Percentiles rank a stretch among this genome's conserved stretches.
Conservation (phyloP, 2,797 vertebrate species). For the Hafferia zeledoni region DNA sequence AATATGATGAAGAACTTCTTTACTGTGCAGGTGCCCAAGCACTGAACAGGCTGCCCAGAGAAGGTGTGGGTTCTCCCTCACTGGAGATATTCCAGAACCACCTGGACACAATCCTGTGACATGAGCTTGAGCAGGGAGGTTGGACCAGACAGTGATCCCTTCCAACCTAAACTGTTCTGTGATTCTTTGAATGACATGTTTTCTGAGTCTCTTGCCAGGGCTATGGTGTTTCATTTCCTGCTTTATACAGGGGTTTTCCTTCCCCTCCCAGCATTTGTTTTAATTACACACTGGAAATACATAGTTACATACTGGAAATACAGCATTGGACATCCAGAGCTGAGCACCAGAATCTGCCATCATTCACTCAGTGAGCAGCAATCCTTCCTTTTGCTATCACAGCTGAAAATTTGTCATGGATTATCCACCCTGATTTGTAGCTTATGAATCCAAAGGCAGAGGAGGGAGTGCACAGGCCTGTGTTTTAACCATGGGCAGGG, state of each 20-base stretch:
- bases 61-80: background rate
- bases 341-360: background rate
- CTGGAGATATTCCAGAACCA: background rate
- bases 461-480: accelerated
- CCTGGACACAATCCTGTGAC: background rate
- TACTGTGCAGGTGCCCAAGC: background rate
- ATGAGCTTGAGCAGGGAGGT: background rate
- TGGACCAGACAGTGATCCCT: background rate
- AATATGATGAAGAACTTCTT: background rate
- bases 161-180: background rate
- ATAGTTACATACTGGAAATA: background rate
- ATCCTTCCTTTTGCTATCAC: background rate
- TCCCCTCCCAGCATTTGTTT: background rate
- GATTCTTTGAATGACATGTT: background rate
- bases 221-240: background rate
- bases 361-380: background rate
- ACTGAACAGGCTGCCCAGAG: background rate
- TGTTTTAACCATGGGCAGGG: background rate
- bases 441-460: background rate
- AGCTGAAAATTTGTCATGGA: background rate
- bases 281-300: background rate
- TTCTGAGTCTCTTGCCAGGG: background rate
- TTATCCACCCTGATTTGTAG: background rate
- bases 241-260: background rate
- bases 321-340: background rate